phyloP scores from a whole-genome alignment of 1,140 invertebrate genomes.

The Sesamia nonagrioides region DNA sequence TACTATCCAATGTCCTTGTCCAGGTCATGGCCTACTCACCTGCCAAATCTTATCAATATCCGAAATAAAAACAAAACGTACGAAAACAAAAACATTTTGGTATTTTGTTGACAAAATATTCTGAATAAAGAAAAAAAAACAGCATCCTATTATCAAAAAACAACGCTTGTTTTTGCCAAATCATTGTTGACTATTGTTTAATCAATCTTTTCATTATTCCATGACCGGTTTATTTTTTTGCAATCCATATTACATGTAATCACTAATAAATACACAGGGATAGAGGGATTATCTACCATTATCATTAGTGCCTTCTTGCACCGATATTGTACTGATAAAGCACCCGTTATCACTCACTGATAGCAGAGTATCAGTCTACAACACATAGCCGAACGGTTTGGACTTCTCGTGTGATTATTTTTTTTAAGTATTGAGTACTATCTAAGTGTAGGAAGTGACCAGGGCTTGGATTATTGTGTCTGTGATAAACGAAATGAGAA shows the following conservation, averaged over 20 bases:
- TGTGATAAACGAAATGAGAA: constrained; percentile 12
- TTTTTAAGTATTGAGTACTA: neutral
- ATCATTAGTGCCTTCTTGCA: constrained; percentile 13
- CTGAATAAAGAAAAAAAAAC: too few species aligned
- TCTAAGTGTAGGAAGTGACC: neutral
- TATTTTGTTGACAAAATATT: neutral
- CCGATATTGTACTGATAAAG: constrained; percentile 39
- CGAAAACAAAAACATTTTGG: neutral
- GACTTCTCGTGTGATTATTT: neutral
- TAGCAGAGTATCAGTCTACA: constrained; percentile 27
- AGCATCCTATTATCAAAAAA: too few species aligned
- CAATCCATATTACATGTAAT: neutral
- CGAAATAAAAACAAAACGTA: too few species aligned
- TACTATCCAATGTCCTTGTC: too few species aligned
- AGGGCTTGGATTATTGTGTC: neutral
- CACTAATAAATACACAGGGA: neutral
- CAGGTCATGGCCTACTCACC: too few species aligned
- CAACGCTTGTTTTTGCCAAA: too few species aligned
- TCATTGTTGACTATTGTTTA: too few species aligned
- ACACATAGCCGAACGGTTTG: neutral
- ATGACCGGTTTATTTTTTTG: too few species aligned
- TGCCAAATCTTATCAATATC: too few species aligned
- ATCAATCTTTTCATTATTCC: too few species aligned
- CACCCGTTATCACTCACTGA: constrained; percentile 18
- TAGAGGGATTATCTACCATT: constrained; percentile 44